Evolutionary conservation across 92 coral and sea anemone genomes (phyloP), one percentile per base, ranked within the genome.

Genomic region (Virgularia gustaviana): DNA sequence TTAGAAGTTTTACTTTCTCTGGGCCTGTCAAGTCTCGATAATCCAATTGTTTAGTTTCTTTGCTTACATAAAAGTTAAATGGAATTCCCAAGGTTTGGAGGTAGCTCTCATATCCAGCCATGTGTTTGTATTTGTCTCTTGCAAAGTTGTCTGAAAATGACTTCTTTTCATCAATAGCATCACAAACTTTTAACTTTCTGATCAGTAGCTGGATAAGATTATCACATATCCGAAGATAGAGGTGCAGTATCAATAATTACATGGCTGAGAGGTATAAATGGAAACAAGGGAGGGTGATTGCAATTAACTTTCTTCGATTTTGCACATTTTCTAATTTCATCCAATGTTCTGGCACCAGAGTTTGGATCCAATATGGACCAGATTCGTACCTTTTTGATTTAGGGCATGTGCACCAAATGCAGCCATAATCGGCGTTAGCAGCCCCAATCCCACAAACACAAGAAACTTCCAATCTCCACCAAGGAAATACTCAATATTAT

Each of bases 1-100:
- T 73, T 38, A 78, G 58, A 13, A 78, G 70, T 39, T 65, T 85
- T 65, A 61, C 1, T 57, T 79, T 86, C 64, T 86, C 88, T 51
- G 88, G 87, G 18, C 90, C 90, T 27, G 86, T 87, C 9, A 76
- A 68, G 34, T 76, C 81, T 57, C 81, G 70, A 25, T 79, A 79
- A 19, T 86, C 83, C 72, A 76, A 23, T 31, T 77, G 79, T 44
- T 84, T 87, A 0, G 72, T 64, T 30, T 84, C 70, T 59, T 60
- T 73, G 27, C 72, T 66, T 1, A 81, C 32, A 27, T 65, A 65
- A 72, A 77, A 84, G 8, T 72, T 49, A 73, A 84, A 88, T 18
- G 75, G 35, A 44, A 80, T 81, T 9, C 83, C 82, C 25, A 56
- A n/a, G 32, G 60, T 16, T 37, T 71, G 64, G 2, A 79, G 45